Conservation (phyloP, 2,113 vertebrate genomes). For the Pygoscelis adeliae region DNA sequence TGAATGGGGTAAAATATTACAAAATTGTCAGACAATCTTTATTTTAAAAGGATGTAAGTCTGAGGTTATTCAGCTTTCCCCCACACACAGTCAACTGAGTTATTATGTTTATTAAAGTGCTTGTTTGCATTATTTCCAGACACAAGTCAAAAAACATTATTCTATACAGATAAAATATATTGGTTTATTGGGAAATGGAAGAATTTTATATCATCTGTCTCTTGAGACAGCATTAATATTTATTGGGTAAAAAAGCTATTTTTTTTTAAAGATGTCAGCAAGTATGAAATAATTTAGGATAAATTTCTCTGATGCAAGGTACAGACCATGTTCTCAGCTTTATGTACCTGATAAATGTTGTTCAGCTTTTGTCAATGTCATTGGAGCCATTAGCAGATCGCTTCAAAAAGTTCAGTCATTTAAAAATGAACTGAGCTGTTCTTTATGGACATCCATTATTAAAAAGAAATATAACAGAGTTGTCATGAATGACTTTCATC, state of each 20-base stretch:
- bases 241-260: not conserved
- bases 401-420: conserved; percentile 48
- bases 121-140: conserved; percentile 65
- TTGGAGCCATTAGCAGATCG: conserved; percentile 39
- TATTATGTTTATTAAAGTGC: conserved; percentile 69
- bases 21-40: conserved; percentile 23
- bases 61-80: conserved; percentile 21
- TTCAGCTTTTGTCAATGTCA: conserved; percentile 49
- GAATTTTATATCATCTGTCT: conserved; percentile 56
- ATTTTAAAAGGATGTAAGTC: conserved; percentile 53
- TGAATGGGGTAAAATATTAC: conserved; percentile 49
- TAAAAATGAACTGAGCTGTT: conserved; percentile 45
- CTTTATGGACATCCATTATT: conserved; percentile 45
- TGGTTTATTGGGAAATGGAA: conserved; percentile 29
- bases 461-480: conserved; percentile 33
- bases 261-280: not conserved
- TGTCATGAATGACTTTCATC: conserved; percentile 52
- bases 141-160: conserved; percentile 37
- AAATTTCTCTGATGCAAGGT: not conserved
- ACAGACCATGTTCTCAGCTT: conserved; percentile 9
- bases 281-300: not conserved
- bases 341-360: conserved; percentile 54
- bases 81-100: not conserved
- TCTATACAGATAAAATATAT: conserved; percentile 63
- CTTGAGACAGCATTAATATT: conserved; percentile 54